Conservation (phyloP, 2,888 invertebrate species). For the Bugula neritina region DNA sequence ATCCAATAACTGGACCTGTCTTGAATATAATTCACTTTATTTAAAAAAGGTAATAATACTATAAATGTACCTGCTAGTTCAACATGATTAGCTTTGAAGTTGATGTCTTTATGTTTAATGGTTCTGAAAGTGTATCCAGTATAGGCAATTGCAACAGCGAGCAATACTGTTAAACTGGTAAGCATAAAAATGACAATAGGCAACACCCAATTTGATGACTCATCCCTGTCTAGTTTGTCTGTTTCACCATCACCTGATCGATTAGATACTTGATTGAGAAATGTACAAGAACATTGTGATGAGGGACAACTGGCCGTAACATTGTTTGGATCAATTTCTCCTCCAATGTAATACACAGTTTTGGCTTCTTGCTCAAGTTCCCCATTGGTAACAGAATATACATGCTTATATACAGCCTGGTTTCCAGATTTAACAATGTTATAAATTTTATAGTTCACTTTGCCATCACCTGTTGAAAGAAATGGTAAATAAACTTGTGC, state of each 20-base stretch:
- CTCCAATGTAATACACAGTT: neutral
- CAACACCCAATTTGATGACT: neutral
- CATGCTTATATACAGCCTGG: neutral
- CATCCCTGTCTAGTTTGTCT: neutral
- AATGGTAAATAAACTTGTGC: neutral
- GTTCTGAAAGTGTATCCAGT: neutral
- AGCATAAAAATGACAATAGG: neutral
- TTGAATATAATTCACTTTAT: too few relatives aligned
- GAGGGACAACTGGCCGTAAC: neutral
- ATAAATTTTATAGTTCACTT: constrained; percentile 17
- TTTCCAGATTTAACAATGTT: neutral
- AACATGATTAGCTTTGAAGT: too few relatives aligned
- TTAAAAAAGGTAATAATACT: too few relatives aligned
- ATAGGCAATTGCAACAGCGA: neutral
- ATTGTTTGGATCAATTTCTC: neutral
- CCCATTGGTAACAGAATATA: neutral
- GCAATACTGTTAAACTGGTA: neutral
- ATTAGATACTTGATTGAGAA: too few relatives aligned
- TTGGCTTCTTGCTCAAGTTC: neutral
- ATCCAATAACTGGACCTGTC: too few relatives aligned
- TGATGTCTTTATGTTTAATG: too few relatives aligned
- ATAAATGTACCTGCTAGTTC: too few relatives aligned
- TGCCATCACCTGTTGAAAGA: constrained; percentile 9
- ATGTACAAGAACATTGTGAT: neutral
- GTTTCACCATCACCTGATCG: neutral